phyloP scores from a whole-genome alignment of 2,888 invertebrate genomes.

The Athalia rosae region DNA sequence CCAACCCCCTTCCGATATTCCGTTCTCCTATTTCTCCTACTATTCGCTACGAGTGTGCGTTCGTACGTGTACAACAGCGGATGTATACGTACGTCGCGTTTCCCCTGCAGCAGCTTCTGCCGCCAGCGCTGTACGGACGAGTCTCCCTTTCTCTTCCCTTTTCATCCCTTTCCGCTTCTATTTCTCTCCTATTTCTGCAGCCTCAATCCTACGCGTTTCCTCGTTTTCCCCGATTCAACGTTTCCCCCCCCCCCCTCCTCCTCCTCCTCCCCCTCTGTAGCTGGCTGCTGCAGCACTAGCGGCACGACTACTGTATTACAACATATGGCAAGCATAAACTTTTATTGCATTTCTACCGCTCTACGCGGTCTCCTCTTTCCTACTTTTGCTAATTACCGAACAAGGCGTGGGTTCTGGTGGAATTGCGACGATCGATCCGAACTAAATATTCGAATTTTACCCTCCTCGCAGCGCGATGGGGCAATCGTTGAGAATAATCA shows the following conservation, averaged over 20 bases:
- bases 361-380: constrained; percentile 55
- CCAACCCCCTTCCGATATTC: constrained; percentile 27
- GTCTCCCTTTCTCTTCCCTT: too few species aligned
- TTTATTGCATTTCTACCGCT: constrained; percentile 72
- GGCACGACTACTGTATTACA: constrained; percentile 72
- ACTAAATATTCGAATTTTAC: not conserved
- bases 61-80: not conserved
- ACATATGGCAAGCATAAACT: constrained; percentile 74
- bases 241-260: constrained; percentile 12
- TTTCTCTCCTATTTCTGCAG: too few species aligned
- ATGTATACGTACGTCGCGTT: too few species aligned
- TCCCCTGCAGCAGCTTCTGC: not conserved
- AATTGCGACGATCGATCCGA: constrained; percentile 35
- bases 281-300: constrained; percentile 54
- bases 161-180: too few species aligned
- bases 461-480: not conserved
- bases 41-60: not conserved
- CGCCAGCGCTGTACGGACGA: not conserved
- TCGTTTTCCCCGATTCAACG: constrained; percentile 63
- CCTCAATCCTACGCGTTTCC: too few species aligned
- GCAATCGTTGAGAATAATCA: too few species aligned
- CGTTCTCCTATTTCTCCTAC: constrained; percentile 36
- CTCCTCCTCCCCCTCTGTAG: constrained; percentile 19
- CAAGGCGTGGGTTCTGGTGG: constrained; percentile 43
- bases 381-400: constrained; percentile 59